Evolutionary conservation across 2,113 vertebrate species (phyloP).

Genomic region (Dendropsophus ebraccatus): DNA sequence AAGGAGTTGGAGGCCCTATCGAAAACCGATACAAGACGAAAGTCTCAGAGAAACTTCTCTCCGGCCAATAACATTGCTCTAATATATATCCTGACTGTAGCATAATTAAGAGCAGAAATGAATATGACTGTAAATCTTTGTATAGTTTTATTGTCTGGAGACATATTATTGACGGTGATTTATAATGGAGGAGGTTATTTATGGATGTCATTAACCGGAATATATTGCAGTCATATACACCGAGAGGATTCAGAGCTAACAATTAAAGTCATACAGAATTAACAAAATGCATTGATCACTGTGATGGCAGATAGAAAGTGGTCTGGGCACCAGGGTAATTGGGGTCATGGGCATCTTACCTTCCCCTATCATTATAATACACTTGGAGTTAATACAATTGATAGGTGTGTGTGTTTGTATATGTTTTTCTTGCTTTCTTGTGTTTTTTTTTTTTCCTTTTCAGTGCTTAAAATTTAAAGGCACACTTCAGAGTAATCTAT

Average conservation of each 20-base stretch:
- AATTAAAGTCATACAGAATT: neutral
- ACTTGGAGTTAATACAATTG: neutral
- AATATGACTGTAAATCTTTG: neutral
- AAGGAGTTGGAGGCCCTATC: neutral
- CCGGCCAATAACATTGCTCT: neutral
- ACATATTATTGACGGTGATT: neutral
- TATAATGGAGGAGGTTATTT: neutral
- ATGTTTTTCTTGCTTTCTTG: too few relatives aligned
- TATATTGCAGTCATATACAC: neutral
- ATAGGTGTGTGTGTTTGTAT: too few relatives aligned
- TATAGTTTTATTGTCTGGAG: conserved; percentile 19
- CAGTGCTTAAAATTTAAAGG: too few relatives aligned
- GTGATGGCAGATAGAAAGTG: neutral
- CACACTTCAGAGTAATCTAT: too few relatives aligned
- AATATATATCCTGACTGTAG: neutral
- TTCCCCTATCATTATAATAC: neutral
- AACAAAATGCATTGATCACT: neutral
- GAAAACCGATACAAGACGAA: conserved; percentile 19
- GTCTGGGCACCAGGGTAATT: too few relatives aligned
- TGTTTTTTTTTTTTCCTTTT: too few relatives aligned
- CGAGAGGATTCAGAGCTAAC: neutral
- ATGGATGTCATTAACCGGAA: neutral
- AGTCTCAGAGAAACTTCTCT: neutral
- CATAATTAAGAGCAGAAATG: neutral
- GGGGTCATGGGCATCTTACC: neutral